Percentiles rank a stretch among this genome's conserved stretches.
Conservation (phyloP, 1,140 invertebrate genomes). For the Pantala flavescens region DNA sequence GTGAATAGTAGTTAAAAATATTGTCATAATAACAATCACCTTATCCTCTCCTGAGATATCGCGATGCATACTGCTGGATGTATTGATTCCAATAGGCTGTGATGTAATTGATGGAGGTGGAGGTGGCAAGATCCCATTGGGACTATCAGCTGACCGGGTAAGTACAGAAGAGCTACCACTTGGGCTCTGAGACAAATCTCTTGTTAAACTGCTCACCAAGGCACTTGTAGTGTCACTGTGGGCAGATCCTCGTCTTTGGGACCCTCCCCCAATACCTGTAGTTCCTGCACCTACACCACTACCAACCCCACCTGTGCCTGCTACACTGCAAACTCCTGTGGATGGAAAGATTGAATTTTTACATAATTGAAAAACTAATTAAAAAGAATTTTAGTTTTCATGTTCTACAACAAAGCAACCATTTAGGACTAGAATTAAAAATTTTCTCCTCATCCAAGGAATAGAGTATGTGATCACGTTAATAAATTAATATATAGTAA, state of each 20-base stretch:
- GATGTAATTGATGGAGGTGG: background rate
- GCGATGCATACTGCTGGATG: background rate
- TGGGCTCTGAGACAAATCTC: constrained; percentile 49
- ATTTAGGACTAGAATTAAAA: too few relatives aligned
- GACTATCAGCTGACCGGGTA: background rate
- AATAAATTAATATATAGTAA: too few relatives aligned
- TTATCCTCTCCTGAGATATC: background rate
- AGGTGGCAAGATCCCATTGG: background rate
- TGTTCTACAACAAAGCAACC: too few relatives aligned
- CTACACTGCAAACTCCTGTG: background rate
- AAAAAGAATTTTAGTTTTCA: too few relatives aligned
- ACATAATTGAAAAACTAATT: background rate
- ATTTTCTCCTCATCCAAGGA: too few relatives aligned
- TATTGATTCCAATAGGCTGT: background rate
- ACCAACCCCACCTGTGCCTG: background rate
- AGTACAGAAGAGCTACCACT: constrained; percentile 39
- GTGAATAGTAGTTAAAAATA: background rate
- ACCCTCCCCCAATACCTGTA: constrained; percentile 20
- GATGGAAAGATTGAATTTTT: background rate
- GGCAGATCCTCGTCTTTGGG: constrained; percentile 43
- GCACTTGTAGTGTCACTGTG: constrained; percentile 52
- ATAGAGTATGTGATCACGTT: too few relatives aligned
- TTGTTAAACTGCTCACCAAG: constrained; percentile 48
- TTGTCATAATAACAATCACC: background rate
- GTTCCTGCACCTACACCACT: background rate